Conservation (phyloP, 2,797 vertebrate species). For the Nothura maculosa region DNA sequence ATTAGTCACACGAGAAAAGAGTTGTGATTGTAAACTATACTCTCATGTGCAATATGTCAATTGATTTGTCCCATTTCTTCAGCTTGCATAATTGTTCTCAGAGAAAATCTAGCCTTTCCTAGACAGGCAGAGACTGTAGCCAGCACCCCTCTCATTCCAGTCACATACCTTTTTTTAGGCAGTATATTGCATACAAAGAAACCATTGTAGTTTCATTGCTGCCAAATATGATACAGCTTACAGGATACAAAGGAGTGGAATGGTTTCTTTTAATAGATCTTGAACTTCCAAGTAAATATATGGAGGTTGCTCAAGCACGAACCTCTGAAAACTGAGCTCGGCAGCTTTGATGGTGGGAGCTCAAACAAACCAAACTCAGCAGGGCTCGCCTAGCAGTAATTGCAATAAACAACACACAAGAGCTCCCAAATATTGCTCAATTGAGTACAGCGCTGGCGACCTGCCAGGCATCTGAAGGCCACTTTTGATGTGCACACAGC, state of each 20-base stretch:
- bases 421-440: conserved; percentile 54
- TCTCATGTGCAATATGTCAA: conserved; percentile 21
- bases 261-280: conserved; percentile 54
- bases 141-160: conserved; percentile 43
- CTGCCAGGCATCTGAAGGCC: accelerated
- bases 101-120: conserved; percentile 16
- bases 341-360: conserved; percentile 35
- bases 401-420: conserved; percentile 39
- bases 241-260: conserved; percentile 63
- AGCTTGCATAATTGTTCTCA: conserved; percentile 20
- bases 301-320: conserved; percentile 21
- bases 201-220: conserved; percentile 60
- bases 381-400: conserved; percentile 10
- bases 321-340: conserved; percentile 34
- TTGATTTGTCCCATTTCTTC: conserved; percentile 44
- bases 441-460: accelerated
- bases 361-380: conserved; percentile 31
- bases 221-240: conserved; percentile 57
- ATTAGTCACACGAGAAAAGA: neutral
- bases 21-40: neutral
- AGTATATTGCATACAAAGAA: conserved; percentile 60
- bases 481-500: neutral
- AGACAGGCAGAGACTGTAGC: neutral
- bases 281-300: conserved; percentile 45
- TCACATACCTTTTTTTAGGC: conserved; percentile 46